A percentile compares a stretch with the other conserved stretches of the same genome.
Evolutionary conservation across 2,797 vertebrate species (phyloP).

Genomic region (Kryptopterus vitreolus): DNA sequence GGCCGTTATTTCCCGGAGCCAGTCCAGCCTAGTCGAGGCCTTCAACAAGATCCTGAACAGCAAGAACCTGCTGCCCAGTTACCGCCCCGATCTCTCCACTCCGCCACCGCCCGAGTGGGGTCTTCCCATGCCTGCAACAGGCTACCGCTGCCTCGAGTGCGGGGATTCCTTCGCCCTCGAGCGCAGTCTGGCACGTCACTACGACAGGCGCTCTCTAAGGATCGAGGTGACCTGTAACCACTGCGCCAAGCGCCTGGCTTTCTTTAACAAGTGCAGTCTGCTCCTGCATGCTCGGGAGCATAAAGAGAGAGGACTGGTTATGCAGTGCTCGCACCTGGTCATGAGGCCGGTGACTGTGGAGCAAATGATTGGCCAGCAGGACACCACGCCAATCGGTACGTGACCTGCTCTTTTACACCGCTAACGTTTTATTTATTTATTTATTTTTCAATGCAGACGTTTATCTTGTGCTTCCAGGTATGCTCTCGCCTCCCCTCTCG

Average conservation of each 20-base stretch:
- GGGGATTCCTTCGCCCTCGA: slow-evolving; percentile 92
- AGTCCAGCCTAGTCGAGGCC: slow-evolving; percentile 92
- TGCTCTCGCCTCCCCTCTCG: slow-evolving; percentile 72
- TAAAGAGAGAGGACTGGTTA: slow-evolving; percentile 94
- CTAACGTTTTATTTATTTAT: no score
- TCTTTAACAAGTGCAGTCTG: slow-evolving; percentile 98
- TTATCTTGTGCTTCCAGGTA: slow-evolving; percentile 61
- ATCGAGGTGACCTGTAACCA: slow-evolving; percentile 98
- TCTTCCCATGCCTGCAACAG: slow-evolving; percentile 67
- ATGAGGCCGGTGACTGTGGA: slow-evolving; percentile 92
- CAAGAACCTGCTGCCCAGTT: slow-evolving; percentile 91
- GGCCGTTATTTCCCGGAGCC: slow-evolving; percentile 88
- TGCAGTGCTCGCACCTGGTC: slow-evolving; percentile 97
- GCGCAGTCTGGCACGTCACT: slow-evolving; percentile 89
- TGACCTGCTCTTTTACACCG: slow-evolving; percentile 18
- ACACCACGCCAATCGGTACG: slow-evolving; percentile 75
- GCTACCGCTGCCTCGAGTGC: slow-evolving; percentile 93
- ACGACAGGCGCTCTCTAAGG: slow-evolving; percentile 90
- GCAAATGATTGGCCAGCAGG: slow-evolving; percentile 92
- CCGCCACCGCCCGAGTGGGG: slow-evolving; percentile 68
- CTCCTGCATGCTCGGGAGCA: slow-evolving; percentile 93
- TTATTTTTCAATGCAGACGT: no score
- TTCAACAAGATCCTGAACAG: slow-evolving; percentile 98
- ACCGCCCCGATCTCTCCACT: slow-evolving; percentile 86
- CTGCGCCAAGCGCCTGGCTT: slow-evolving; percentile 90